Conservation (phyloP, 2,113 vertebrate species). For the Pachypanchax playfairii region DNA sequence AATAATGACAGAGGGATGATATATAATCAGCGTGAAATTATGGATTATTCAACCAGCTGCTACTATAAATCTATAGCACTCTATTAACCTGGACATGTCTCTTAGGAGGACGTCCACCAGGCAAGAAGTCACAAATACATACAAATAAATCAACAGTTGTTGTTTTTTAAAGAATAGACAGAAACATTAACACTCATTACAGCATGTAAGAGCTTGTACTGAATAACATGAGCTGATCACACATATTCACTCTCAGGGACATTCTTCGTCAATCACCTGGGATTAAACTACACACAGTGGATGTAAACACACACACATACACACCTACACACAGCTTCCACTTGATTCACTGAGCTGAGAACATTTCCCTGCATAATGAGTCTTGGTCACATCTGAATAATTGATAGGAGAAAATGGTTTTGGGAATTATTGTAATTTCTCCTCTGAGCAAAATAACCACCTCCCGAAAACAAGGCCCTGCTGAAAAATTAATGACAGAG, state of each 20-base stretch:
- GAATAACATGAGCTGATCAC: constrained; percentile 6
- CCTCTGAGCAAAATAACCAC: constrained; percentile 62
- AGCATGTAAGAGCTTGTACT: constrained; percentile 10
- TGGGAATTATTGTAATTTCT: constrained; percentile 67
- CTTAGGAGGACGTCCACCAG: constrained; percentile 1
- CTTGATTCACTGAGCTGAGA: constrained; percentile 39
- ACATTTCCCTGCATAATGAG: constrained; percentile 64
- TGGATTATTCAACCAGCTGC: constrained; percentile 10
- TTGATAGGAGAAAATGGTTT: constrained; percentile 69
- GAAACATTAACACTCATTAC: neutral
- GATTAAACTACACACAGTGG: constrained; percentile 2
- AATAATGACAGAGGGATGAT: constrained; percentile 7
- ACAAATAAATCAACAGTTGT: constrained; percentile 7
- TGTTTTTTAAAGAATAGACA: constrained; percentile 3
- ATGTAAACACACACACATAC: constrained; percentile 14
- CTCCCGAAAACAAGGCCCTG: constrained; percentile 62
- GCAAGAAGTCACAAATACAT: neutral
- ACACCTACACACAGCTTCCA: constrained; percentile 8
- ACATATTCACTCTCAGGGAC: neutral
- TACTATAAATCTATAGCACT: constrained; percentile 7
- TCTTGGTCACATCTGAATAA: constrained; percentile 69
- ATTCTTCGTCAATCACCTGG: neutral
- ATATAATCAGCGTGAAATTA: constrained; percentile 5
- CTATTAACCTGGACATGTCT: constrained; percentile 20
- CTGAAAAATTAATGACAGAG: constrained; percentile 49